Conservation (phyloP, 2,113 vertebrate species). For the Chaenocephalus aceratus region DNA sequence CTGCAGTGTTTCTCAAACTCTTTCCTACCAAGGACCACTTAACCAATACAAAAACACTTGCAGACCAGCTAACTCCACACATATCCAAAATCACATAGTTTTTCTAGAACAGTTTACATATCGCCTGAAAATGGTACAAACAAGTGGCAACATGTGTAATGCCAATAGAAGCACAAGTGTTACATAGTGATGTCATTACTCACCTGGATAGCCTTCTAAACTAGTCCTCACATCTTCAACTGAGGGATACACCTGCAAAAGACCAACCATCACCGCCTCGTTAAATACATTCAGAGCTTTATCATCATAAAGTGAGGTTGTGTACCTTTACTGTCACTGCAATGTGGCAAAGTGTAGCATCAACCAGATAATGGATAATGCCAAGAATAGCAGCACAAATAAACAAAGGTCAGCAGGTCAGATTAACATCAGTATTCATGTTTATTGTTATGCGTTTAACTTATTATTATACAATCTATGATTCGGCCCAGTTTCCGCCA, state of each 20-base stretch:
- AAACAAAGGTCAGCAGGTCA: background rate
- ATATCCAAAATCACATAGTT: too few relatives aligned
- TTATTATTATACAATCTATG: too few relatives aligned
- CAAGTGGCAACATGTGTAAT: too few relatives aligned
- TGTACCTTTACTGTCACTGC: background rate
- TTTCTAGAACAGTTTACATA: too few relatives aligned
- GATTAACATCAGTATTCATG: background rate
- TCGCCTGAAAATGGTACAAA: too few relatives aligned
- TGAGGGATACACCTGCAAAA: conserved; percentile 92
- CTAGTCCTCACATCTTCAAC: conserved; percentile 96
- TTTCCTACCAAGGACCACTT: too few relatives aligned
- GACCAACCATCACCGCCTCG: background rate
- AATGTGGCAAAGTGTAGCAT: background rate
- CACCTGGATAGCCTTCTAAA: conserved; percentile 97
- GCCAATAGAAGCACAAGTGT: too few relatives aligned
- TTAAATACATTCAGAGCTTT: background rate
- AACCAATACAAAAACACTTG: too few relatives aligned
- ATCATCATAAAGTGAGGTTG: background rate
- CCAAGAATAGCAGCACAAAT: background rate
- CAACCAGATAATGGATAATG: background rate
- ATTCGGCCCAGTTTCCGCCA: too few relatives aligned
- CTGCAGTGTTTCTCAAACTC: too few relatives aligned
- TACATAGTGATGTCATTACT: conserved; percentile 9
- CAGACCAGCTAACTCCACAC: too few relatives aligned
- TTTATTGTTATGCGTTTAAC: too few relatives aligned